Conservation (phyloP, 2,113 vertebrate genomes). For the Hippocampus comes region DNA sequence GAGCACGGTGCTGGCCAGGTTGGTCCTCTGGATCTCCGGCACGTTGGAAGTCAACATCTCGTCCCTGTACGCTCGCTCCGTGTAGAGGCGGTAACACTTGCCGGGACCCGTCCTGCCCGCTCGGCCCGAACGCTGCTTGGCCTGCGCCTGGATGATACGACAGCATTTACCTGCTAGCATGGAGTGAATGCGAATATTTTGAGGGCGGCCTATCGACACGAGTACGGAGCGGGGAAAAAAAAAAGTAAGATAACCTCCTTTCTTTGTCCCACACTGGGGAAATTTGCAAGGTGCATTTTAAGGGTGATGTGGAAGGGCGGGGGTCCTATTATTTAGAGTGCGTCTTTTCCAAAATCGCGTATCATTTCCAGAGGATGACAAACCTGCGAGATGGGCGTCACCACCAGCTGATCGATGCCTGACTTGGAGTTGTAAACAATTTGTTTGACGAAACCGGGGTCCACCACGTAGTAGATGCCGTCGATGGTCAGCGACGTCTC, state of each 20-base stretch:
- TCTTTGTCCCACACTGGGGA: no score
- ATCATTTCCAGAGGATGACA: not conserved
- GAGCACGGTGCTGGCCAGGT: constrained; percentile 92
- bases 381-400: constrained; percentile 92
- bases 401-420: constrained; percentile 91
- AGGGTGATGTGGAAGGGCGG: no score
- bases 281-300: no score
- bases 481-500: constrained; percentile 92
- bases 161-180: not conserved
- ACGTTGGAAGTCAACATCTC: constrained; percentile 98
- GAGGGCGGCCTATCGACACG: no score
- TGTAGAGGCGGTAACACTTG: constrained; percentile 92
- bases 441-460: constrained; percentile 93
- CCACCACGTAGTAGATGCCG: constrained; percentile 91
- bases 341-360: no score
- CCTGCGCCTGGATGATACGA: constrained; percentile 81
- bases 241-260: no score
- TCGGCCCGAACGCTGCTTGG: constrained; percentile 91
- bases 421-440: constrained; percentile 94
- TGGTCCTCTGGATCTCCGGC: constrained; percentile 97
- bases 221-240: no score
- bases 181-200: no score
- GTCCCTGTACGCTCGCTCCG: constrained; percentile 94
- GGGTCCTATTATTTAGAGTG: no score
- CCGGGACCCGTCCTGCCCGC: constrained; percentile 93